Conservation (phyloP, 2,113 vertebrate species). For the human (Homo sapiens) region DNA sequence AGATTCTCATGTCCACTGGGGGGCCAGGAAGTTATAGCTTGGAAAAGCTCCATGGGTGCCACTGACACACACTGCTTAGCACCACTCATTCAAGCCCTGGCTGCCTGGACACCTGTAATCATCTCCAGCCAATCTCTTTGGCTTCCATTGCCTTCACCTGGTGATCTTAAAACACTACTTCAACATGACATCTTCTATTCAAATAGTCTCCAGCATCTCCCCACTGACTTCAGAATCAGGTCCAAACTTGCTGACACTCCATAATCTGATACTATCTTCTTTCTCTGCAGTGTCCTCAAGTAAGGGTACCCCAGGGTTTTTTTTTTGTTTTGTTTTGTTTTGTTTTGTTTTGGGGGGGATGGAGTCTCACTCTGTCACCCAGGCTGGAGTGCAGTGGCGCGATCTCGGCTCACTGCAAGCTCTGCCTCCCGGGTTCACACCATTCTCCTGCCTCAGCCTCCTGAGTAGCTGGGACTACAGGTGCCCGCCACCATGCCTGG, state of each 20-base stretch:
- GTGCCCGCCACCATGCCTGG: too few relatives aligned
- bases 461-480: too few relatives aligned
- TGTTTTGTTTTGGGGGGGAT: too few relatives aligned
- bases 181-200: background rate
- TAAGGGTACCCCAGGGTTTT: too few relatives aligned
- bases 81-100: background rate
- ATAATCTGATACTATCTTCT: background rate
- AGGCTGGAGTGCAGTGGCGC: too few relatives aligned
- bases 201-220: background rate
- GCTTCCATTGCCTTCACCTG: background rate
- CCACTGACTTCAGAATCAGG: background rate
- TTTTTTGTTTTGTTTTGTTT: too few relatives aligned
- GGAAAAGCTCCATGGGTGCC: background rate
- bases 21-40: background rate
- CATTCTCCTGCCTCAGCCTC: too few relatives aligned
- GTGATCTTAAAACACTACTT: background rate
- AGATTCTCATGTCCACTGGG: background rate
- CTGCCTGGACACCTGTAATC: background rate
- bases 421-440: too few relatives aligned
- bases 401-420: too few relatives aligned
- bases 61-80: background rate
- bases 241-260: background rate
- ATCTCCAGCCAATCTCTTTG: background rate
- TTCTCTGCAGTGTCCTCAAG: background rate
- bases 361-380: too few relatives aligned